Conservation (phyloP, 2,797 vertebrate genomes). For the Gambusia yucatana region DNA sequence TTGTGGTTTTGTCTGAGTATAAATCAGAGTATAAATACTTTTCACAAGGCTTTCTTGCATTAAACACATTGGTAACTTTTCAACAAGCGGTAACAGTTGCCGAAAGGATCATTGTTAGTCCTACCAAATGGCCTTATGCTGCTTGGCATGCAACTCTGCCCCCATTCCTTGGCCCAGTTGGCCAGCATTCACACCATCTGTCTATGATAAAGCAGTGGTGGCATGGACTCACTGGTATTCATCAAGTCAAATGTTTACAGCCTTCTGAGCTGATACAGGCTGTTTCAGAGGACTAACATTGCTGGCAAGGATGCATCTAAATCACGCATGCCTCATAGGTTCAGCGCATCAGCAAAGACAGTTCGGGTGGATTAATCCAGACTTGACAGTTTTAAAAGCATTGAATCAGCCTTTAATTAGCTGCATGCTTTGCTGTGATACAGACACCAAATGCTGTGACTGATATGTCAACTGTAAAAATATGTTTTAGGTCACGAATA, state of each 20-base stretch:
- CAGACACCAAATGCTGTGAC: neutral
- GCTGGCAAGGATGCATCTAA: neutral
- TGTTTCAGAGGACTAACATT: slow-evolving; percentile 26
- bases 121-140: slow-evolving; percentile 15
- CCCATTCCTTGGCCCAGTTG: slow-evolving; percentile 59
- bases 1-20: neutral
- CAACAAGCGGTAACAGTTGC: slow-evolving; percentile 30
- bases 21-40: neutral
- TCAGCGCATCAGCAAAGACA: slow-evolving; percentile 4
- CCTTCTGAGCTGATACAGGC: slow-evolving; percentile 18
- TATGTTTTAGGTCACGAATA: neutral
- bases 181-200: slow-evolving; percentile 27
- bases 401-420: neutral
- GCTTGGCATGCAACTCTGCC: slow-evolving; percentile 38
- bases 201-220: slow-evolving; percentile 40
- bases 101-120: slow-evolving; percentile 26
- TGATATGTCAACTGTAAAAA: neutral
- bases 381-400: neutral
- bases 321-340: neutral
- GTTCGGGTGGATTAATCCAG: neutral
- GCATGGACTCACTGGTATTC: slow-evolving; percentile 58
- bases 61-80: slow-evolving; percentile 13
- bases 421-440: neutral
- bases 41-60: slow-evolving; percentile 1
- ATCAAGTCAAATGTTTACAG: slow-evolving; percentile 29